Conservation (phyloP, 2,888 invertebrate species). For the Archips crataeganus region DNA sequence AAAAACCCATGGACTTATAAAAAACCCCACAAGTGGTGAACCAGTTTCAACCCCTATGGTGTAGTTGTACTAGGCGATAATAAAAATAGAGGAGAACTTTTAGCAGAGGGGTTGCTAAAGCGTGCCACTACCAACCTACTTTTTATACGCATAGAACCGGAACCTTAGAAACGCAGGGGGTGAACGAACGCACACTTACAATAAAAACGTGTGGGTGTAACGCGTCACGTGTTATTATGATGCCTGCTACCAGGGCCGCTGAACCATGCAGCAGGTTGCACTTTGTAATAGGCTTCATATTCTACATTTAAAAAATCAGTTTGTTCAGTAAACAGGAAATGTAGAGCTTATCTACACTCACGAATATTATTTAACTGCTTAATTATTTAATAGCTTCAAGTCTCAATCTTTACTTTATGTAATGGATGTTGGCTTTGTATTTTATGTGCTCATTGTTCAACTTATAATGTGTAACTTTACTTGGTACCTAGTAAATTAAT, state of each 20-base stretch:
- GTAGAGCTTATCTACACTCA: background rate
- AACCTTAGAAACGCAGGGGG: slow-evolving; percentile 13
- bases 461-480: too few relatives aligned
- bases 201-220: slow-evolving; percentile 19
- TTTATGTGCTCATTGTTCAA: too few relatives aligned
- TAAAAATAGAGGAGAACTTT: slow-evolving; percentile 39
- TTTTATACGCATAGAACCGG: slow-evolving; percentile 38
- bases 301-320: background rate
- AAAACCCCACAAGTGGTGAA: slow-evolving; percentile 19
- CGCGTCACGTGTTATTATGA: slow-evolving; percentile 36
- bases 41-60: slow-evolving; percentile 37
- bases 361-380: background rate
- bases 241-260: slow-evolving; percentile 45
- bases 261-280: slow-evolving; percentile 41
- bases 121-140: slow-evolving; percentile 26
- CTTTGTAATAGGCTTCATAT: background rate
- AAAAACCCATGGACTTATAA: background rate
- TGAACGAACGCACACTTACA: slow-evolving; percentile 20
- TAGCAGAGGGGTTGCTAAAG: slow-evolving; percentile 26
- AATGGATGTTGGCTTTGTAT: too few relatives aligned
- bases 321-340: background rate
- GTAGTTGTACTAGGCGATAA: slow-evolving; percentile 40
- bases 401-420: background rate
- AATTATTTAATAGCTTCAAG: background rate
- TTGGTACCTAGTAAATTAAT: too few relatives aligned